Evolutionary conservation across 2,888 invertebrate species (phyloP), one percentile per base, ranked within the genome.

Genomic region (Euzetes globulus): DNA sequence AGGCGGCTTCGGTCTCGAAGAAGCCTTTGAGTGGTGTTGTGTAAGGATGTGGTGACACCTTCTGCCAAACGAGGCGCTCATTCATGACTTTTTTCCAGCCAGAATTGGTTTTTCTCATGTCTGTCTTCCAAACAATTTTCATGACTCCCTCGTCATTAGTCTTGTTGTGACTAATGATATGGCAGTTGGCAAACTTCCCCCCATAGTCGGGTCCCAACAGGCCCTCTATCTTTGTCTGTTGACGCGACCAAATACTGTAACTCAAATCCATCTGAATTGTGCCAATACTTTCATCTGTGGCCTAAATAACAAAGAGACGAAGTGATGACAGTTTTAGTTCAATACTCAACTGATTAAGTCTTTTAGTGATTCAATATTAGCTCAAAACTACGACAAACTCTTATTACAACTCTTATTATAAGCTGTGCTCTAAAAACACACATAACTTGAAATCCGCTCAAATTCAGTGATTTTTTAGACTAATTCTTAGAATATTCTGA

Each of bases 1-100:
- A 73, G 63, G 68, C 50, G n/a, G 73, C 65, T 45, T 73, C 73
- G 25, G 73, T 73, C 47, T 73, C 73, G 29, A 73, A 73, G 55
- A 73, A 73, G 15, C 68, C 70, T 19, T 50, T 45, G n/a, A 73
- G 15, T 1, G 73, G 47, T 37, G 47, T n/a, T 0, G 29, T 68
- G 50, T 73, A 68, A 4, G 65, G 45, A 68, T 45, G 41, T 13
- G 45, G 22, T n/a, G 73, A 52, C 47, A 73, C 47, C 33, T 73
- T 73, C 27, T 63, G 63, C 73, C 73, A 73, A 13, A 71, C 71
- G 17, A 73, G 47, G 22, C 73, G 47, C 29, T 73, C 73, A 33
- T 73, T 65, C 73, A 73, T 73, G 2, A 73, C 73, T n/a, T 19
- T 11, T 17, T 68, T 65, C 73, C 73, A 73, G 5, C 73, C 73